Evolutionary conservation across 2,888 invertebrate genomes (phyloP), one percentile per base, ranked within the genome.

Genomic region (Hypena proboscidalis): DNA sequence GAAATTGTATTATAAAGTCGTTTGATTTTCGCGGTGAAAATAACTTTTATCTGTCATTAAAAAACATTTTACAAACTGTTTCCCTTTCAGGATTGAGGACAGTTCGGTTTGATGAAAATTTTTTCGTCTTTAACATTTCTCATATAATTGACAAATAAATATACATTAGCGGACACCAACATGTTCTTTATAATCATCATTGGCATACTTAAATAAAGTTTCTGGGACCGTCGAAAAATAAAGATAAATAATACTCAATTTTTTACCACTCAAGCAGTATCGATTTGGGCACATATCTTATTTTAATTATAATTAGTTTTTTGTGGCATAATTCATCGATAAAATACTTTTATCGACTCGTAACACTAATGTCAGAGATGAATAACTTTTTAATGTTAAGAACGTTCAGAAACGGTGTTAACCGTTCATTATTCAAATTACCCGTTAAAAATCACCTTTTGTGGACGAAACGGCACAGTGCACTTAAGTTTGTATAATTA

Each of bases 341-440:
- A 27, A 58, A 36, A 40, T 30, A 46, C 11, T 8, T 32, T 26
- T 33, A 25, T n/a, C n/a, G n/a, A 38, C 32, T 23, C 22, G 25
- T 32, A 44, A 39, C 35, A 44, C 32, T 49, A 55, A 49, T 49
- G 21, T 31, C 44, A 58, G 9, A 42, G 55, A 43, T 59, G 34
- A 40, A 56, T 40, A 37, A 40, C 5, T 27, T 29, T 36, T 31
- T 31, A 2, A 7, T 7, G 5, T 17, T 2, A 17, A 37, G 31
- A 37, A 5, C 37, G 21, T 43, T 48, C 15, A 14, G 17, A 47
- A 64, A 56, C 29, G 44, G 36, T 52, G 52, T 53, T 43, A 53
- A 50, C 42, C 23, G 27, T 39, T 34, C 22, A 46, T 64, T 60
- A 64, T 57, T 52, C 27, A 64, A 61, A 60, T 59, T 20, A 48